A percentile compares a stretch with the other conserved stretches of the same genome.
Conservation (phyloP, 2,113 vertebrate genomes). For the Anhinga anhinga region DNA sequence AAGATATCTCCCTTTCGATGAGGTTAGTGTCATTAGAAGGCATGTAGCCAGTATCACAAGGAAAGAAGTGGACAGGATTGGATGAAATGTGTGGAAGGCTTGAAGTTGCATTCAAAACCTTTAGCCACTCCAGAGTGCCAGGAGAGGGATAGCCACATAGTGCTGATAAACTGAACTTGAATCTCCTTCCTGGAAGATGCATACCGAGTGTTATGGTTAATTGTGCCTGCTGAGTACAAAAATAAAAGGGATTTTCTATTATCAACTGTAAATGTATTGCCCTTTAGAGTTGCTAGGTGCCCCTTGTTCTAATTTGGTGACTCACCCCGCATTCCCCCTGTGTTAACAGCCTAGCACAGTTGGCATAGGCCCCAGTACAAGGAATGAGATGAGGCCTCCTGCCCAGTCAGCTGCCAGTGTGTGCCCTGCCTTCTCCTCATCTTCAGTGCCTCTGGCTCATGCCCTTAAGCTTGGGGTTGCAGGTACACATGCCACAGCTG, state of each 20-base stretch:
- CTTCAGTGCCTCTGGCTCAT: neutral
- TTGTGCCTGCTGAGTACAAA: slow-evolving; percentile 3
- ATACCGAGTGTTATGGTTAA: neutral
- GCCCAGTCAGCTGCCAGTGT: neutral
- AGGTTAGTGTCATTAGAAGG: neutral
- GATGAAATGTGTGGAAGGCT: neutral
- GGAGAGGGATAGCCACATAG: neutral
- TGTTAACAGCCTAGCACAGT: neutral
- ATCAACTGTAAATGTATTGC: slow-evolving; percentile 35
- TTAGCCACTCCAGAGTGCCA: neutral
- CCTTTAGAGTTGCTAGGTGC: slow-evolving; percentile 47
- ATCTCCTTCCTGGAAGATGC: neutral
- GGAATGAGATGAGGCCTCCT: neutral
- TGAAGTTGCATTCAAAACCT: neutral
- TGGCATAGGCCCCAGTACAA: neutral
- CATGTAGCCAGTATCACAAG: neutral
- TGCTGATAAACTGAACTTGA: neutral
- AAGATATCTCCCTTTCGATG: neutral
- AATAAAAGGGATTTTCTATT: slow-evolving; percentile 50
- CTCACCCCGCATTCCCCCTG: neutral
- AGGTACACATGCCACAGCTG: neutral
- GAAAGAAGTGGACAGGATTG: neutral
- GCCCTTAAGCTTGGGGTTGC: neutral
- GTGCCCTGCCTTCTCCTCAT: neutral
- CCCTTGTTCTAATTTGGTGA: slow-evolving; percentile 45